Percentiles rank a stretch among this genome's conserved stretches.
Evolutionary conservation across 1,140 invertebrate genomes (phyloP).

Genomic region (Camponotus vicinus): DNA sequence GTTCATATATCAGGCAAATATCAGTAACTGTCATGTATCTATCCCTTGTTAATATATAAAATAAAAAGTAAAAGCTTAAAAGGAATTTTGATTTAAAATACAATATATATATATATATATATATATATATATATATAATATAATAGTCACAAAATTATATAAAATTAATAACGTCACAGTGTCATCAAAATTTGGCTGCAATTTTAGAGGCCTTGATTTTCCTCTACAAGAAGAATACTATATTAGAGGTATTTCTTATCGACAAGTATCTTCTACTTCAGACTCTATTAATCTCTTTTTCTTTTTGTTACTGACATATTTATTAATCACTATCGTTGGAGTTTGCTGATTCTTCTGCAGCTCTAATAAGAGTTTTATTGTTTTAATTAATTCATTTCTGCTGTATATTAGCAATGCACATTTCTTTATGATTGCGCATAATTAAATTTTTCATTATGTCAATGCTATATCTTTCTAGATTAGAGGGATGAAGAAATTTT

Average conservation of each 20-base stretch:
- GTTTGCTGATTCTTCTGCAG: constrained; percentile 29
- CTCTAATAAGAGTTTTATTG: constrained; percentile 64
- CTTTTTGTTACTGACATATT: constrained; percentile 51
- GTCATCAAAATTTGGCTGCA: not conserved
- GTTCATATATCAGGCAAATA: constrained; percentile 18
- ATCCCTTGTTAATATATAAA: constrained; percentile 16
- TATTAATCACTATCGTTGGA: constrained; percentile 51
- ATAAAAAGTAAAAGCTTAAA: not conserved
- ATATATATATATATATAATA: too few relatives aligned
- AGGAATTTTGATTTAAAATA: not conserved
- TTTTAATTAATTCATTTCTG: constrained; percentile 64
- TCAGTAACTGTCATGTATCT: not conserved
- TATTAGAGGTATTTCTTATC: not conserved
- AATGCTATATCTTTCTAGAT: not conserved
- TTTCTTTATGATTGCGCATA: constrained; percentile 34
- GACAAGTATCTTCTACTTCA: constrained; percentile 2
- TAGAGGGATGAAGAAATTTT: not conserved
- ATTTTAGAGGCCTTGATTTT: not conserved
- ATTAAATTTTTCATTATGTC: constrained; percentile 20
- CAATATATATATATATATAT: too few relatives aligned
- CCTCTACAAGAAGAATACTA: too few relatives aligned
- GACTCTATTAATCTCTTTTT: constrained; percentile 47
- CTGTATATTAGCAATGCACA: not conserved
- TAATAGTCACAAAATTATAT: too few relatives aligned
- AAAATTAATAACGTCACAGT: too few relatives aligned